Evolutionary conservation across 2,797 vertebrate species (phyloP).

Genomic region (Spheniscus humboldti): DNA sequence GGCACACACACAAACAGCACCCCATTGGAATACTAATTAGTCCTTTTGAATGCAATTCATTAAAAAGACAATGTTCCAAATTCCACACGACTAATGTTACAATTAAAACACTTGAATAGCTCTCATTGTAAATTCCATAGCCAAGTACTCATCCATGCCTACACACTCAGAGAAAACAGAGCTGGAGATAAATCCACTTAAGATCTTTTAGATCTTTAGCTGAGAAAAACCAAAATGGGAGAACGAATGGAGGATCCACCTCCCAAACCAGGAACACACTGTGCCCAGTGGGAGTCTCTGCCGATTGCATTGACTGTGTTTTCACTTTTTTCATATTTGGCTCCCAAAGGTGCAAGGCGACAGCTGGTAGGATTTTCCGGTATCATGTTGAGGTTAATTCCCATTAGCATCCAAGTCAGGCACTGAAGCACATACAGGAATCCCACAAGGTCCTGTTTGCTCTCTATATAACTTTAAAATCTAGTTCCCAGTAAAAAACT

Average conservation of each 20-base stretch:
- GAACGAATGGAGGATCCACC: neutral
- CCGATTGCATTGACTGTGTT: neutral
- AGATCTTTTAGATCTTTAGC: neutral
- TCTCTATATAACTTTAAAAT: neutral
- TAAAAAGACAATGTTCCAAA: slow-evolving; percentile 35
- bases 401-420: neutral
- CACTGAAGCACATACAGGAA: neutral
- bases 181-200: neutral
- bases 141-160: neutral
- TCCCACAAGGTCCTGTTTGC: neutral
- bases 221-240: neutral
- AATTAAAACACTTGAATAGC: slow-evolving; percentile 14
- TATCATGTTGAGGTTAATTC: neutral
- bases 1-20: neutral
- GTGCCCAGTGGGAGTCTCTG: neutral
- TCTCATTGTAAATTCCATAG: neutral
- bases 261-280: neutral
- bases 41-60: neutral
- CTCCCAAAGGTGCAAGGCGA: neutral
- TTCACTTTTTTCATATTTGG: neutral
- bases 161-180: neutral
- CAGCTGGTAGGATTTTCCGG: neutral
- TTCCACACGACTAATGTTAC: neutral
- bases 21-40: neutral
- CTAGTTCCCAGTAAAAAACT: neutral